A percentile compares a stretch with the other conserved stretches of the same genome.
These are phyloP conservation scores for Australoheros scitulus DNA, from an alignment of 2,113 vertebrate genomes.

Conservation along the genomic window DNA sequence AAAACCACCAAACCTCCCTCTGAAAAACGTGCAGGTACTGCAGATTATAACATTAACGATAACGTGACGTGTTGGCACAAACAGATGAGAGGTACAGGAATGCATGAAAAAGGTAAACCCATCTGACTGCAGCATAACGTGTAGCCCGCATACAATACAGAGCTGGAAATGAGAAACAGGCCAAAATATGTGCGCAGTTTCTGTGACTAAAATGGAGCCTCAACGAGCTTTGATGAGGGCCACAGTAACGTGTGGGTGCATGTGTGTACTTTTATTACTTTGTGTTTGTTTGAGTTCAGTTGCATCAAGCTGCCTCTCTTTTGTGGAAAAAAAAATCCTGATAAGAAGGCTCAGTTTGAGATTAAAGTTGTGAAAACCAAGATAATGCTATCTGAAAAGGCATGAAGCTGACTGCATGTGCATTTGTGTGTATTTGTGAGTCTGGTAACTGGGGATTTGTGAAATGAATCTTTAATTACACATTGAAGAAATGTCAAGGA, in stretches of 20 bases:
- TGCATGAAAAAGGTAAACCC: not conserved
- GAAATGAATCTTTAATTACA: not conserved
- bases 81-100: not conserved
- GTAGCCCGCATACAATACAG: not conserved
- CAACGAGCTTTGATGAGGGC: not conserved
- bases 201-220: not conserved
- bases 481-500: not conserved
- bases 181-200: not conserved
- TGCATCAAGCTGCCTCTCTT: rapidly evolving
- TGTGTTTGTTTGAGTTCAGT: not conserved
- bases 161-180: not conserved
- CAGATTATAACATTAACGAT: not conserved
- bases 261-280: not conserved
- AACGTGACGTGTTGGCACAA: rapidly evolving
- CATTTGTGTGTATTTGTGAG: not conserved
- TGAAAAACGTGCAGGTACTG: not conserved
- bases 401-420: too few species aligned
- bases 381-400: not conserved
- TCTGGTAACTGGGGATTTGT: not conserved
- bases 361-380: not conserved
- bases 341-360: not conserved
- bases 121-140: not conserved
- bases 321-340: not conserved
- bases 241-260: not conserved
- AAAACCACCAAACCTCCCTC: not conserved